phyloP scores from a whole-genome alignment of 2,888 invertebrate species.

The Spatulosminthurus flaviceps region DNA sequence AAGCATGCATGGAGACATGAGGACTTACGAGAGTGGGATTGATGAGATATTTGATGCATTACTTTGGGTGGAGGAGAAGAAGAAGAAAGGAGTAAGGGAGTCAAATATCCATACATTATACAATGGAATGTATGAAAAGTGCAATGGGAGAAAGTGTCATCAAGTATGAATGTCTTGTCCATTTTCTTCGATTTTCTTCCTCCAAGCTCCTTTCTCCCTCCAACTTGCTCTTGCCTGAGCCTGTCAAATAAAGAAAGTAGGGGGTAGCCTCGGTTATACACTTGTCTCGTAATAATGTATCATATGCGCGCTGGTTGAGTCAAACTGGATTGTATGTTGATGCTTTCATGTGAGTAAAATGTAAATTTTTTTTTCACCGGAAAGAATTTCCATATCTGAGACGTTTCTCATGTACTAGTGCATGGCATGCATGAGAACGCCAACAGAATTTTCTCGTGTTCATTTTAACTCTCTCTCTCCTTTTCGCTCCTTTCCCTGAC shows the following conservation, averaged over 20 bases:
- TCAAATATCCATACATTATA: slow-evolving; percentile 37
- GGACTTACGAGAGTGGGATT: slow-evolving; percentile 31
- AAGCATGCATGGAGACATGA: no score
- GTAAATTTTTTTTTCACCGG: slow-evolving; percentile 47
- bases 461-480: slow-evolving; percentile 24
- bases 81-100: slow-evolving; percentile 9
- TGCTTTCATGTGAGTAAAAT: slow-evolving; percentile 47
- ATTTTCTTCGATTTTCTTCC: slow-evolving; percentile 34
- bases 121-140: no score
- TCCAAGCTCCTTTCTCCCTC: neutral
- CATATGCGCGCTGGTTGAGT: slow-evolving; percentile 4
- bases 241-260: slow-evolving; percentile 5
- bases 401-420: slow-evolving; percentile 43
- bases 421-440: slow-evolving; percentile 41
- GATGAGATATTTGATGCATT: slow-evolving; percentile 30
- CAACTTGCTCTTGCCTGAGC: neutral
- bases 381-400: slow-evolving; percentile 47
- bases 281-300: slow-evolving; percentile 42
- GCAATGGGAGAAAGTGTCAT: slow-evolving; percentile 44
- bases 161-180: slow-evolving; percentile 46
- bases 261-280: neutral
- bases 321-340: slow-evolving; percentile 23
- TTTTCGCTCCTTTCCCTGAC: neutral
- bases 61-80: neutral
- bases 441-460: slow-evolving; percentile 39